A percentile compares a stretch with the other conserved stretches of the same genome.
These are phyloP conservation scores for Tholera decimalis DNA, from an alignment of 2,888 invertebrate species.

Conservation along the genomic window DNA sequence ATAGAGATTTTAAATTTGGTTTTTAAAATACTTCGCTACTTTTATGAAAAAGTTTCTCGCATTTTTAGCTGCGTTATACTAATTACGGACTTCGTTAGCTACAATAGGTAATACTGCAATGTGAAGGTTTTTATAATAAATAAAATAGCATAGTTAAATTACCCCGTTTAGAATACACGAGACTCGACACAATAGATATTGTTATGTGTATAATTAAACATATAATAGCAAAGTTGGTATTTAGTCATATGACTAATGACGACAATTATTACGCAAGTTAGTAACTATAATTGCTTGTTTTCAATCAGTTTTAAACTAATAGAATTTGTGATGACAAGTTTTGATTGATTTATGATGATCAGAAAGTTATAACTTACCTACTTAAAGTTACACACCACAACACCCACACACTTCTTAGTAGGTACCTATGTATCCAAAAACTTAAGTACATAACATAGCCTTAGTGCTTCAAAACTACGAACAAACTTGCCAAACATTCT, in stretches of 20 bases:
- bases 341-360: constrained; percentile 13
- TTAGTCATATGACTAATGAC: not conserved
- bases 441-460: not conserved
- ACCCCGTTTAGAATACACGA: constrained; percentile 7
- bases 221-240: not conserved
- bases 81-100: not conserved
- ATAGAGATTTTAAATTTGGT: constrained; percentile 17
- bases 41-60: constrained; percentile 7
- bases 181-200: constrained; percentile 22
- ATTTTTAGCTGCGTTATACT: not conserved
- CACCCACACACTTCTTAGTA: not conserved
- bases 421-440: not conserved
- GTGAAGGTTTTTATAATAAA: too few species aligned
- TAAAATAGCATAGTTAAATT: constrained; percentile 1
- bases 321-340: constrained; percentile 15
- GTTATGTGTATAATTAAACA: constrained; percentile 9
- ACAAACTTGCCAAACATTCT: not conserved
- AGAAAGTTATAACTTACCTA: not conserved
- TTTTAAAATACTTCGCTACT: constrained; percentile 12
- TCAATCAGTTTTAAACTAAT: constrained; percentile 11
- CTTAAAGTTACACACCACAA: not conserved
- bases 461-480: not conserved
- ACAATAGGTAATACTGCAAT: not conserved
- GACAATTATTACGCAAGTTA: constrained; percentile 18
- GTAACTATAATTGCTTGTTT: constrained; percentile 17